These are phyloP conservation scores for Nycticryphes semicollaris DNA, from an alignment of 2,113 vertebrate genomes.

Conservation along the genomic window DNA sequence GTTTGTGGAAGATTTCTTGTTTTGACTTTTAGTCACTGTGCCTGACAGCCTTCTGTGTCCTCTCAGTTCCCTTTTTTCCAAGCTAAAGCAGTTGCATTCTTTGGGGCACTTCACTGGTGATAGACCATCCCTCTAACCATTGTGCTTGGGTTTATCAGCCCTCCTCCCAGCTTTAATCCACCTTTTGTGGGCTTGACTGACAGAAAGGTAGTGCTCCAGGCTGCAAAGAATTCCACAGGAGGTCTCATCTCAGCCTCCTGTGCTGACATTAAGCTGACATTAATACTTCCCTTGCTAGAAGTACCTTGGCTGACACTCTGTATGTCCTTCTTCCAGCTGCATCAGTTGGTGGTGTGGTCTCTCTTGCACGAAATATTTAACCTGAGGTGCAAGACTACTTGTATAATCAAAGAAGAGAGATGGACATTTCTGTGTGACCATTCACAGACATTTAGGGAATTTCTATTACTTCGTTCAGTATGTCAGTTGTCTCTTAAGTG, in stretches of 20 bases:
- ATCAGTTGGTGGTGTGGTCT: accelerated
- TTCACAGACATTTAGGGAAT: neutral
- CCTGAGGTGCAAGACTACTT: neutral
- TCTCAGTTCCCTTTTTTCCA: neutral
- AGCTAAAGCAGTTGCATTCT: neutral
- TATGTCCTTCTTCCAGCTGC: neutral
- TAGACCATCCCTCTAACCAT: neutral
- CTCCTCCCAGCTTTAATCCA: neutral
- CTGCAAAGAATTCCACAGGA: neutral
- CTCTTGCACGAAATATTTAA: neutral
- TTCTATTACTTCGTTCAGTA: neutral
- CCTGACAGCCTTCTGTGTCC: neutral
- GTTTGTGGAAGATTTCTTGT: neutral
- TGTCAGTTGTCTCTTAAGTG: neutral
- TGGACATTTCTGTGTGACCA: neutral
- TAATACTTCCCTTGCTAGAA: neutral
- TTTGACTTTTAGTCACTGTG: neutral
- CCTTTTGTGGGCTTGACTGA: neutral
- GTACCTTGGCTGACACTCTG: neutral
- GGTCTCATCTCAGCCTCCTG: neutral
- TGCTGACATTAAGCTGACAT: neutral
- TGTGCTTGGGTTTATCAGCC: neutral
- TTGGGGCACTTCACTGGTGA: neutral
- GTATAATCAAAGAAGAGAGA: neutral
- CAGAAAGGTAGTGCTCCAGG: neutral